Evolutionary conservation across 2,113 vertebrate genomes (phyloP), one percentile per base, ranked within the genome.

Genomic region (Gracilinanus agilis): DNA sequence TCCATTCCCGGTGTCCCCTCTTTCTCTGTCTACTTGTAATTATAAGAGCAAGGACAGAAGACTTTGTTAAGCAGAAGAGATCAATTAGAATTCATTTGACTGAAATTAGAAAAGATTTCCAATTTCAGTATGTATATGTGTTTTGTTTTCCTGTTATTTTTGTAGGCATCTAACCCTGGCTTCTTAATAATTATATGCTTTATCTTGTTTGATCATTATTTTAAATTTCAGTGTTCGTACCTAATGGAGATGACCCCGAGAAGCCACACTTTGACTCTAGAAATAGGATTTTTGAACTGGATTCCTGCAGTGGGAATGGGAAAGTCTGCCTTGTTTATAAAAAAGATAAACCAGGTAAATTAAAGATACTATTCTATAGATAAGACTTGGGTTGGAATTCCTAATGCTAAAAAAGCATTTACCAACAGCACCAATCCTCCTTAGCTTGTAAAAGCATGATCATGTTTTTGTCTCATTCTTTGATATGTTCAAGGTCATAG

Each of bases 281-380:
- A 88, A 99, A 99, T 92, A 98, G 99, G 88, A 98, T 99, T 96
- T 99, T 99, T 96, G 99, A 99, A 96, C 97, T 99, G 97, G 99
- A 99, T 96, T 98, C 99, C 3, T 99, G 99, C 91, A 98, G 98
- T 13, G 99, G 99, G 21, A 99, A 99, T 96, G 99, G 99, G 54
- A 99, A 99, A 97, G 99, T 99, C 92, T 99, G 99, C 96, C 99
- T 99, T 12, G 99, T 99, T 97, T 99, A 99, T 98, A 99, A 99
- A 97, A 98, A 98, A 34, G 98, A 99, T 97, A 99, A 98, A 75
- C 98, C 99, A 98, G 99, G 99, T 99, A 98, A 91, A 94, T 92
- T 91, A 88, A 27, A 90, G 53, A 19, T 2, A 0, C 9, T n/a
- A 24, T 83, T n/a, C 25, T 90, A 1, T 21, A 44, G 27, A 11